phyloP scores from a whole-genome alignment of 2,113 vertebrate species.

The Mesembrinibis cayennensis region DNA sequence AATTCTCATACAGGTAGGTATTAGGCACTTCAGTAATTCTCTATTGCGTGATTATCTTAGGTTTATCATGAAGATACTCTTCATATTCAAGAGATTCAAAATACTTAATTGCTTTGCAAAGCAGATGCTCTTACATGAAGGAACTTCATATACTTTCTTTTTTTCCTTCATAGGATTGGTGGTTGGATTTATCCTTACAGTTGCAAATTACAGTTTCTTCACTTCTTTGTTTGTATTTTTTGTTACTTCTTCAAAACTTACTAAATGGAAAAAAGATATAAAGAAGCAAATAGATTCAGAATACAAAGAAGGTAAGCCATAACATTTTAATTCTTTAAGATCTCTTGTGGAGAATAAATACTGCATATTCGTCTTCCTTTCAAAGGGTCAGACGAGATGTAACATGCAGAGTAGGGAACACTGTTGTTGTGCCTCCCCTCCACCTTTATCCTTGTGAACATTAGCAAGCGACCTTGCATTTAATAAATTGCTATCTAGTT shows the following conservation, averaged over 20 bases:
- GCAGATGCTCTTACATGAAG: background rate
- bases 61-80: background rate
- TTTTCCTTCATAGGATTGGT: slow-evolving; percentile 79
- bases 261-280: slow-evolving; percentile 85
- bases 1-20: background rate
- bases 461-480: background rate
- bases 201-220: slow-evolving; percentile 97
- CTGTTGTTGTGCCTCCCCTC: background rate
- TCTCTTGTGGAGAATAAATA: background rate
- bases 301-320: slow-evolving; percentile 90
- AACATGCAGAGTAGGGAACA: background rate
- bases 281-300: slow-evolving; percentile 91
- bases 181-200: slow-evolving; percentile 90
- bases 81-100: background rate
- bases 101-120: background rate
- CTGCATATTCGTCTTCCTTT: background rate
- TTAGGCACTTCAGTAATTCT: background rate
- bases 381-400: background rate
- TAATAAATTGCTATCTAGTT: background rate
- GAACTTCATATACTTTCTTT: background rate
- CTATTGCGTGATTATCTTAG: background rate
- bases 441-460: background rate
- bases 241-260: slow-evolving; percentile 91
- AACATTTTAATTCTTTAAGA: background rate
- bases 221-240: slow-evolving; percentile 89